Base-by-base conservation (phyloP, 64 coral and sea anemone genomes). In the Stichodactyla helianthus region DNA sequence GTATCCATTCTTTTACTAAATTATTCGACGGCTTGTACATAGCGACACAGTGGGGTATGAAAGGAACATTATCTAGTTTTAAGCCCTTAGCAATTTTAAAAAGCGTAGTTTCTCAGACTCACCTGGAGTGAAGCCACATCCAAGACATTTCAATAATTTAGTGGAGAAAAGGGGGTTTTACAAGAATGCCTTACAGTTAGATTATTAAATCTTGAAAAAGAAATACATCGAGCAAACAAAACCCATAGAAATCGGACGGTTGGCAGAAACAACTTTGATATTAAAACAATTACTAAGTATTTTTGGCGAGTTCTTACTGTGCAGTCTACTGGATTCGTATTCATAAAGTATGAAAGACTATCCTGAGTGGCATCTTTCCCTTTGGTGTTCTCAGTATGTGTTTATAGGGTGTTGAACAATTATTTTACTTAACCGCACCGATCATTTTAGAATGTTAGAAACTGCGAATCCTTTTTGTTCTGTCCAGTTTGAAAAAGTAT, bases 321-420 rank as follows among this genome's bases (percentile, higher is more conserved):
- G 68, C 16, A 74, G 22, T 27, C 25, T 74, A 31, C 23, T 74
- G n/a, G 25, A 74, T 14, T 31, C 11, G 63, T 74, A 14, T 74
- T 74, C 25, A 74, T 74, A 13, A 74, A 9, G 22, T 74, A 35
- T 74, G 68, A 74, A 74, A 74, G 68, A 23, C n/a, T 23, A 68
- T n/a, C 63, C 35, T 44, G 35, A 68, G 5, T 74, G 25, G 23
- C 22, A 11, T 74, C 12, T 12, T 74, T 31, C 12, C 2, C 0
- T 0, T 27, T 74, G 26, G 35, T 10, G 10, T 26, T 74, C 68
- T 74, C 68, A 74, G 68, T 74, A 65, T 65, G 68, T 74, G 22
- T 74, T 68, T 68, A 74, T 74, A 10, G 25, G 68, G 25, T 74
- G 68, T 31, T 28, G 22, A 74, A 74, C 68, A 74, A 74, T 74